These are phyloP conservation scores for Zeuzera pyrina DNA, from an alignment of 2,888 invertebrate genomes.

Conservation along the genomic window DNA sequence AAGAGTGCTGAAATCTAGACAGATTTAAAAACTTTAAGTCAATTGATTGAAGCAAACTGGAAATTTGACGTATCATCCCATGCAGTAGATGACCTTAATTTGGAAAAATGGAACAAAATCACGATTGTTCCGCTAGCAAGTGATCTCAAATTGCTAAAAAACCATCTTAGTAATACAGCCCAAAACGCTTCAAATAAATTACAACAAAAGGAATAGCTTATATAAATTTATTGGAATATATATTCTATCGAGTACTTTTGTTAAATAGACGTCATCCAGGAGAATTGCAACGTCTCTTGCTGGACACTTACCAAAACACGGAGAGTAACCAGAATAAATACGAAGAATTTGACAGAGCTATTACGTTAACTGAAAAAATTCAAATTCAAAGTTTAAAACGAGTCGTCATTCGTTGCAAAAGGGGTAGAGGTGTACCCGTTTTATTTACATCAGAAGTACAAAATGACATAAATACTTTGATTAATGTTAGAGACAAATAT, in stretches of 20 bases:
- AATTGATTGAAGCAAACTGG: constrained; percentile 6
- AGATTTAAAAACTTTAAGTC: constrained; percentile 4
- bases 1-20: constrained; percentile 4
- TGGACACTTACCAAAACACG: background rate
- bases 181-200: background rate
- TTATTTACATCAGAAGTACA: no score
- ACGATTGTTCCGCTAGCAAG: constrained; percentile 14
- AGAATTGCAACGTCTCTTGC: background rate
- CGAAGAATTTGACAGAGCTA: background rate
- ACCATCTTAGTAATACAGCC: constrained; percentile 10
- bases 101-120: constrained; percentile 13
- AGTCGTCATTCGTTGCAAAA: no score
- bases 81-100: constrained; percentile 11
- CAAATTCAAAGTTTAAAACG: no score
- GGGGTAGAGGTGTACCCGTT: no score
- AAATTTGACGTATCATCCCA: constrained; percentile 11
- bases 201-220: background rate
- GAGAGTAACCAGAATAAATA: background rate
- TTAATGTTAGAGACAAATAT: no score
- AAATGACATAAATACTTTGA: no score
- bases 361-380: background rate
- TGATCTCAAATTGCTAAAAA: constrained; percentile 15
- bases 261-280: background rate
- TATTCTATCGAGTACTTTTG: background rate
- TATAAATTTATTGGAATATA: background rate